Evolutionary conservation across 2,888 invertebrate species (phyloP), one percentile per base, ranked within the genome.

Genomic region (Eurytoma californica): DNA sequence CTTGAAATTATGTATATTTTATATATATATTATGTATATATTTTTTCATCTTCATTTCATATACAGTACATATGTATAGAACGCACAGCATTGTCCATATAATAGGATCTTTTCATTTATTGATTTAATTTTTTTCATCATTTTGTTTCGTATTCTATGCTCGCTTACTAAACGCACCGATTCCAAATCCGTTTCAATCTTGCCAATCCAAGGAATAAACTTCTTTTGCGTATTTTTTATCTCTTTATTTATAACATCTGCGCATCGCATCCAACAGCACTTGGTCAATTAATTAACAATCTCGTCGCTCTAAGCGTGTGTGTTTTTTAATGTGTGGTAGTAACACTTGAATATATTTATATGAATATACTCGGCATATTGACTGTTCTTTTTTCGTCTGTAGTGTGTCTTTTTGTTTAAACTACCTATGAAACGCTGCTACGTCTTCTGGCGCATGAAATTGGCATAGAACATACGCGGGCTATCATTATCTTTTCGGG

Each of bases 51-150:
- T 70, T 78, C 79, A 69, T 77, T 74, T 79, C 80, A 78, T 72
- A 80, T 77, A 80, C 77, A 80, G 72, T 83, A 82, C 82, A 83
- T 84, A 85, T 85, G 84, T 84, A 85, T 84, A 85, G 83, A 86
- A 85, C 86, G 85, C 85, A 86, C 85, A 85, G 83, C 84, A 84
- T 83, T 84, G 84, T 84, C 82, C 81, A 80, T 61, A 70, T n/a
- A 39, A 72, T 73, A 77, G 66, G 72, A 78, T 77, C 57, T 74
- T 60, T 49, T 61, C 13, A 13, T 20, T 61, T 75, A 39, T 60
- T 55, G n/a, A 51, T 72, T 77, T 60, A n/a, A n/a, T 58, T 16
- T 58, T 60, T 60, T n/a, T 72, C 3, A 39, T 39, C 39, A 9
- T 24, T 24, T 61, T 72, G 39, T 39, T 39, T 39, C 39, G 39